Percentiles rank a stretch among this genome's conserved stretches.
phyloP scores from a whole-genome alignment of 2,113 vertebrate species.

The Oxygymnocypris stewartii region DNA sequence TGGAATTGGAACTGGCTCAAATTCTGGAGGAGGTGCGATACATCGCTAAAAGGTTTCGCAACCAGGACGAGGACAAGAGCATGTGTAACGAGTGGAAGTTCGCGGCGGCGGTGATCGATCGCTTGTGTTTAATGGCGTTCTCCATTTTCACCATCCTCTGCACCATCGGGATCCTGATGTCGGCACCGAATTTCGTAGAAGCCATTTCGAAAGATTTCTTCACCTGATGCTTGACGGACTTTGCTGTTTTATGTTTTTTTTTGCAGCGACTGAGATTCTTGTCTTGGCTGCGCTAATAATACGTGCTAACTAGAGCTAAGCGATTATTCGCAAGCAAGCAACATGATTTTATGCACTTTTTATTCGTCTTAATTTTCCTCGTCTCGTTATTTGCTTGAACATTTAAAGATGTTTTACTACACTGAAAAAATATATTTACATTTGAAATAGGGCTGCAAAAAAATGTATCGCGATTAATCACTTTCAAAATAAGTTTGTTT shows the following conservation, averaged over 20 bases:
- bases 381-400: neutral
- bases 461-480: too few species aligned
- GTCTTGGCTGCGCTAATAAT: neutral
- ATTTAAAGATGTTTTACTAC: too few species aligned
- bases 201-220: constrained; percentile 95
- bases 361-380: neutral
- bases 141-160: constrained; percentile 95
- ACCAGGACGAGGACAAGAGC: constrained; percentile 86
- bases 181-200: constrained; percentile 94
- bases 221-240: constrained; percentile 66
- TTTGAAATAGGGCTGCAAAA: too few species aligned
- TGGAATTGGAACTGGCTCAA: constrained; percentile 76
- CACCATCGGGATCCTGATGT: constrained; percentile 96
- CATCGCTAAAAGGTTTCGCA: constrained; percentile 87
- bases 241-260: neutral
- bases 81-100: constrained; percentile 96
- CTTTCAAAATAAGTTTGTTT: too few species aligned
- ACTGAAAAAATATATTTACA: too few species aligned
- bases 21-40: constrained; percentile 93
- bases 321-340: neutral
- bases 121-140: constrained; percentile 95
- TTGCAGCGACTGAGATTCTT: neutral
- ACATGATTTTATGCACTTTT: neutral
- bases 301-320: neutral
- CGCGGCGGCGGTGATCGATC: constrained; percentile 92